Conservation (phyloP, 2,888 invertebrate genomes). For the Cryptocephalus moraei region DNA sequence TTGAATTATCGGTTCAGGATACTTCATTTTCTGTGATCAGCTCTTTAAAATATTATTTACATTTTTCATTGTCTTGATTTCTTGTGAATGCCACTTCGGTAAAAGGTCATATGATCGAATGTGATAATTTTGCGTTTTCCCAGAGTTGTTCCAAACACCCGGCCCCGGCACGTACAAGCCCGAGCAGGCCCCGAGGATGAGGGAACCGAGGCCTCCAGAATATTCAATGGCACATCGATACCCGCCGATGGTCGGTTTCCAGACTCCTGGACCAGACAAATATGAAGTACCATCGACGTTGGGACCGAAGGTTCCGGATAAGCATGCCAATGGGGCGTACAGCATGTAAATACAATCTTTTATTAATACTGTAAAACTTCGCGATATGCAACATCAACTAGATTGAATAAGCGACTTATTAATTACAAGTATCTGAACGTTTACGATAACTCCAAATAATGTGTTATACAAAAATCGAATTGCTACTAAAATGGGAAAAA, state of each 20-base stretch:
- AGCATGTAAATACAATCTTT: conserved; percentile 35
- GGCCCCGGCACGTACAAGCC: conserved; percentile 57
- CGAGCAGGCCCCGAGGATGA: conserved; percentile 44
- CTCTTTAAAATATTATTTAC: no score
- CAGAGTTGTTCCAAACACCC: conserved; percentile 38
- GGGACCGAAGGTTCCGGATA: conserved; percentile 44
- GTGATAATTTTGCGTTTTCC: conserved; percentile 2
- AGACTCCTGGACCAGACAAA: conserved; percentile 52
- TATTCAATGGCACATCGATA: conserved; percentile 47
- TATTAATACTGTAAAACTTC: background rate
- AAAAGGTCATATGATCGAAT: no score
- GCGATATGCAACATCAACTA: no score
- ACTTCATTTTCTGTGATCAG: no score
- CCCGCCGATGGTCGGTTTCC: conserved; percentile 17
- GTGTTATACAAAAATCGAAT: no score
- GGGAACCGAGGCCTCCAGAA: conserved; percentile 45
- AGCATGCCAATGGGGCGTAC: conserved; percentile 40
- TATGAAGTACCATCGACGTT: conserved; percentile 44
- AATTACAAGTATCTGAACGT: no score
- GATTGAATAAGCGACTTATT: no score
- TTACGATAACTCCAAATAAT: no score
- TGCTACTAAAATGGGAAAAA: no score
- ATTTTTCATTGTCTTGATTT: no score
- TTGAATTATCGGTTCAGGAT: no score
- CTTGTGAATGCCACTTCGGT: no score